phyloP scores from a whole-genome alignment of 2,797 vertebrate genomes.

The Scarus forsteni region DNA sequence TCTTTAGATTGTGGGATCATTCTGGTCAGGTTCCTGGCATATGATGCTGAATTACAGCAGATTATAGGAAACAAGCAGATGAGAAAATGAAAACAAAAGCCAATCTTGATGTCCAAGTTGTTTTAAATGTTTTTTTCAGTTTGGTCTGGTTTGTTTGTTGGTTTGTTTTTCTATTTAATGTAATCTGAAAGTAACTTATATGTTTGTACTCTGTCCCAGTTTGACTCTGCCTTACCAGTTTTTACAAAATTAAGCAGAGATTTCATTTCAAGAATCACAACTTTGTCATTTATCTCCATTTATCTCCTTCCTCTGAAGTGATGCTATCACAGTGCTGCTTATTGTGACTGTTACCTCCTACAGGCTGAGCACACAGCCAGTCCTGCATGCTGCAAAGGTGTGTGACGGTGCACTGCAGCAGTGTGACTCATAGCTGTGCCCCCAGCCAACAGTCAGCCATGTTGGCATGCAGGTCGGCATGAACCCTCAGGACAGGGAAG shows the following conservation, averaged over 20 bases:
- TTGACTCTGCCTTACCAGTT: not conserved
- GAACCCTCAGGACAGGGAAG: conserved; percentile 39
- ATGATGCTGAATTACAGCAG: too few relatives aligned
- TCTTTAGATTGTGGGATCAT: too few relatives aligned
- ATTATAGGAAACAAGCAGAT: too few relatives aligned
- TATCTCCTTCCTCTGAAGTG: conserved; percentile 24
- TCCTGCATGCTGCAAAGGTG: conserved; percentile 53
- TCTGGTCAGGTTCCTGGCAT: too few relatives aligned
- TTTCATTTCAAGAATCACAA: conserved; percentile 11
- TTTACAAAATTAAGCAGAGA: not conserved
- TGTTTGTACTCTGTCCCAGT: not conserved
- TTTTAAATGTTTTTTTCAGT: too few relatives aligned
- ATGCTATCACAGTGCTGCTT: conserved; percentile 31
- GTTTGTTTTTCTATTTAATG: too few relatives aligned
- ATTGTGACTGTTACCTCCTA: conserved; percentile 37
- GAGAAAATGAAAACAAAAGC: too few relatives aligned
- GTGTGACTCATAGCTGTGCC: conserved; percentile 76
- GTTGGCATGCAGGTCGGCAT: conserved; percentile 51
- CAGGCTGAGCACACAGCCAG: conserved; percentile 52
- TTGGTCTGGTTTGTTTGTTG: too few relatives aligned
- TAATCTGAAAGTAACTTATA: too few relatives aligned
- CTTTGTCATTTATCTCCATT: conserved; percentile 9
- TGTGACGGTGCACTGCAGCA: conserved; percentile 67
- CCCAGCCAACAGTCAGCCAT: conserved; percentile 65
- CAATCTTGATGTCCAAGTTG: too few relatives aligned